Percentiles rank a stretch among this genome's conserved stretches.
These are phyloP conservation scores for Charadrius vociferus DNA, from an alignment of 2,113 vertebrate species.

Conservation along the genomic window DNA sequence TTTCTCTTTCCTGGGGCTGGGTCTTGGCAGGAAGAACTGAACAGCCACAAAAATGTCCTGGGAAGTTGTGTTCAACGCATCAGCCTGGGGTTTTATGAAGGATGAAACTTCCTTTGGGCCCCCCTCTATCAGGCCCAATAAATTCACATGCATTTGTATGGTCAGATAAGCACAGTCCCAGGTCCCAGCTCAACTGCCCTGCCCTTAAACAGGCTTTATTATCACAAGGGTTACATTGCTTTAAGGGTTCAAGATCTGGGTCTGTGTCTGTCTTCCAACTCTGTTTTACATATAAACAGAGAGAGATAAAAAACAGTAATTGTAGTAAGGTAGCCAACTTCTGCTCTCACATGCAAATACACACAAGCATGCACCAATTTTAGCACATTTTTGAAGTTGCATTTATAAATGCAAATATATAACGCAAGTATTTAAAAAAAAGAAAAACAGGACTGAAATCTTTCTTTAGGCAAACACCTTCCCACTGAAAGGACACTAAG, in stretches of 20 bases:
- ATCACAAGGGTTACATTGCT: not conserved
- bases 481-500: not conserved
- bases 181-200: not conserved
- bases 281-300: not conserved
- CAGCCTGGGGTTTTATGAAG: not conserved
- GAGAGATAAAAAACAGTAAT: not conserved
- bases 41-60: not conserved
- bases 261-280: not conserved
- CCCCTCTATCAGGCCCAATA: not conserved
- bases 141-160: not conserved
- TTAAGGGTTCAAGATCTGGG: not conserved
- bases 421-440: not conserved
- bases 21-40: not conserved
- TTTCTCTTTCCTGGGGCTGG: not conserved
- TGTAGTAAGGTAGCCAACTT: not conserved
- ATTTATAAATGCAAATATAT: not conserved
- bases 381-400: not conserved
- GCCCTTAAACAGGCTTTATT: not conserved
- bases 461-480: not conserved
- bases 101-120: not conserved
- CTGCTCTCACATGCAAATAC: not conserved
- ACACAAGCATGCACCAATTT: not conserved
- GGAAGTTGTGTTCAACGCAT: not conserved
- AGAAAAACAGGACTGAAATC: not conserved
- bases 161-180: not conserved